Conservation (phyloP, 2,797 vertebrate genomes). For the Manis pentadactyla region DNA sequence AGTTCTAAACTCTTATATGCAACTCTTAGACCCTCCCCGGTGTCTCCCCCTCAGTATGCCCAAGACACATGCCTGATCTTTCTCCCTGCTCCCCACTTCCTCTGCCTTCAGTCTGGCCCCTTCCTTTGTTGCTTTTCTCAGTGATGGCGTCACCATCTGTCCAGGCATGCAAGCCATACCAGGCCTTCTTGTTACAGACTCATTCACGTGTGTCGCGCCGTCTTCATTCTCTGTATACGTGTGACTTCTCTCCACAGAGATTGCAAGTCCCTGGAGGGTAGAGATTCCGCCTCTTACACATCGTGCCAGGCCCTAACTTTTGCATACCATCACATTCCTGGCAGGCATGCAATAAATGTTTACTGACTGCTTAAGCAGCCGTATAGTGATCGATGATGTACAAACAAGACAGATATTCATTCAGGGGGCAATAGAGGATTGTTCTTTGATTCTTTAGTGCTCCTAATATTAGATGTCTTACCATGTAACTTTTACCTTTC, state of each 20-base stretch:
- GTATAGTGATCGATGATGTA: neutral
- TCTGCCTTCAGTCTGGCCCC: no score
- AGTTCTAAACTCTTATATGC: neutral
- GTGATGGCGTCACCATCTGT: neutral
- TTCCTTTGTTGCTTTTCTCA: neutral
- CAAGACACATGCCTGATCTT: neutral
- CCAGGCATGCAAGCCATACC: neutral
- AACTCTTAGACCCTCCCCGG: neutral
- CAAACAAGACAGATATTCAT: neutral
- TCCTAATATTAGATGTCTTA: neutral
- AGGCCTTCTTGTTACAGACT: neutral
- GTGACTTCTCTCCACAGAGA: neutral
- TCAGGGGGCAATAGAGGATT: neutral
- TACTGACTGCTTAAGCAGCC: neutral
- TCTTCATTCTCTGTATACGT: neutral
- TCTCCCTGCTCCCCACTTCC: neutral
- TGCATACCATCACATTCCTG: neutral
- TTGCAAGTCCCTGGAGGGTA: neutral
- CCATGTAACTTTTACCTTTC: neutral
- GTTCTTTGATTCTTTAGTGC: neutral
- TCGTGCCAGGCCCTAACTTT: neutral
- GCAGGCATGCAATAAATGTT: neutral
- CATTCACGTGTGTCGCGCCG: neutral
- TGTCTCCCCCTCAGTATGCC: neutral
- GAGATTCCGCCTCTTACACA: neutral